These are phyloP conservation scores for Tiphia femorata DNA, from an alignment of 2,888 invertebrate species.

Conservation along the genomic window DNA sequence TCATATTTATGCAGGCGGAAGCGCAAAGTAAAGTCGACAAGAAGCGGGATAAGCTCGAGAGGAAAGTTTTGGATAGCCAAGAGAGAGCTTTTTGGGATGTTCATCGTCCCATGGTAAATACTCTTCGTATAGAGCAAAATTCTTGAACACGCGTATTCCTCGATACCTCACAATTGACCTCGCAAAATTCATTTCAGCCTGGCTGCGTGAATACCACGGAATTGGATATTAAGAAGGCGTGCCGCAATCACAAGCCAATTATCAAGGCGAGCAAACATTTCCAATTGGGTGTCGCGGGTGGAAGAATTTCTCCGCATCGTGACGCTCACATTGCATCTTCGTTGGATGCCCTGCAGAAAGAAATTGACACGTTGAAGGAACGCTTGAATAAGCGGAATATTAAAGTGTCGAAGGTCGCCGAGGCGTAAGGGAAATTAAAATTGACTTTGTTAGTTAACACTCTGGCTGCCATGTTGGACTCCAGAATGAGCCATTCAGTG, in stretches of 20 bases:
- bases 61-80: conserved; percentile 98
- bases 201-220: conserved; percentile 99
- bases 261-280: conserved; percentile 66
- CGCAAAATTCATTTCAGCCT: conserved; percentile 76
- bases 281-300: conserved; percentile 70
- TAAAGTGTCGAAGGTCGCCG: conserved; percentile 93
- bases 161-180: no score
- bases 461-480: no score
- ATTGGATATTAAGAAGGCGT: conserved; percentile 97
- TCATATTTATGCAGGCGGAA: conserved; percentile 99
- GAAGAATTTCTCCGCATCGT: conserved; percentile 73
- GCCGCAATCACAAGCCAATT: conserved; percentile 74
- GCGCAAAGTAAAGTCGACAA: conserved; percentile 96
- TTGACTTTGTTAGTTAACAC: not conserved
- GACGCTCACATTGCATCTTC: conserved; percentile 54
- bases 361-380: conserved; percentile 81
- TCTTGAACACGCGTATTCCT: no score
- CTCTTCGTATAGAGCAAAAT: no score
- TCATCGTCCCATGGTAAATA: conserved; percentile 92
- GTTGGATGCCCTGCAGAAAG: conserved; percentile 75
- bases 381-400: conserved; percentile 89
- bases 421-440: conserved; percentile 80
- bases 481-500: not conserved
- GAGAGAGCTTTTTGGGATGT: conserved; percentile 99
- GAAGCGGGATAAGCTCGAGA: conserved; percentile 96